These are phyloP conservation scores for Phalacrocorax aristotelis DNA, from an alignment of 2,113 vertebrate genomes.

Conservation along the genomic window DNA sequence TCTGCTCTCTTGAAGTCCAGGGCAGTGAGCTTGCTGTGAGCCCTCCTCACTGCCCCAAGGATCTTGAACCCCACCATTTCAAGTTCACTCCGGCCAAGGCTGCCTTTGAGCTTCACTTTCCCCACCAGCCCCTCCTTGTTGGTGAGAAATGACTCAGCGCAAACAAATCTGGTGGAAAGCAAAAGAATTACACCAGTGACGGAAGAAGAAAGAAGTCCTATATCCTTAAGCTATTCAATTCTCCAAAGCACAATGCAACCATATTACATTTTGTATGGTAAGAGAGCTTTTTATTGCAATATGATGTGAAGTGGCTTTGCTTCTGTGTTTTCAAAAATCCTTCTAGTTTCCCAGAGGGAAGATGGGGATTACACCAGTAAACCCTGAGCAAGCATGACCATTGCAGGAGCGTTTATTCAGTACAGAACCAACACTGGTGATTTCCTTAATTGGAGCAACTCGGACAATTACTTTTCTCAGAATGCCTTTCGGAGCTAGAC, in stretches of 20 bases:
- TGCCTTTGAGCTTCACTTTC: no score
- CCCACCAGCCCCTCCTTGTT: no score
- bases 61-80: no score
- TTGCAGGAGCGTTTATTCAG: background rate
- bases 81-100: no score
- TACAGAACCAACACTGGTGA: background rate
- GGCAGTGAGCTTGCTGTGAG: no score
- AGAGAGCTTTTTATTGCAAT: slow-evolving; percentile 6
- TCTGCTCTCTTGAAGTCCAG: no score
- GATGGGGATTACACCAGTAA: slow-evolving; percentile 28
- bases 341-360: slow-evolving; percentile 17
- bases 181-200: background rate
- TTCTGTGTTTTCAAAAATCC: slow-evolving; percentile 30
- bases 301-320: slow-evolving; percentile 9
- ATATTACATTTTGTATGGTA: background rate
- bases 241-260: slow-evolving; percentile 17
- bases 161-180: background rate
- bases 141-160: background rate
- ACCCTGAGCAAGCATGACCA: slow-evolving; percentile 33
- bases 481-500: background rate
- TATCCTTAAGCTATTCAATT: slow-evolving; percentile 42
- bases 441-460: background rate
- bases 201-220: background rate
- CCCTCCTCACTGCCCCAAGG: no score
- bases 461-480: background rate